phyloP scores from a whole-genome alignment of 2,113 vertebrate species.

The Neotoma lepida region DNA sequence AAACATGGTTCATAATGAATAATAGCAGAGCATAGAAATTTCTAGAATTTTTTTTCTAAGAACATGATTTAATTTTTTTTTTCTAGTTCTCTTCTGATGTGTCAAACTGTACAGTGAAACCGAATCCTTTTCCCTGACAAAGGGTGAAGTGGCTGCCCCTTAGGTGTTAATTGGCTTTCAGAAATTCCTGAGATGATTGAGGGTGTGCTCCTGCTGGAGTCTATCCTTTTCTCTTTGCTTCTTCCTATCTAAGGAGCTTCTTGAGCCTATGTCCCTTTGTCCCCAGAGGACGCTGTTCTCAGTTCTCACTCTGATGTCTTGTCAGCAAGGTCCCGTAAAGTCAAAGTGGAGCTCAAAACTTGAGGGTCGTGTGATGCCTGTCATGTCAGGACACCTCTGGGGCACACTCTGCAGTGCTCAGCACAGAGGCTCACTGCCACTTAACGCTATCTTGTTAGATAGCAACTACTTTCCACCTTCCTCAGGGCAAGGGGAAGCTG shows the following conservation, averaged over 20 bases:
- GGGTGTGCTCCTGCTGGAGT: not conserved
- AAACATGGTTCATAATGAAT: not conserved
- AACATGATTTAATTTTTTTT: not conserved
- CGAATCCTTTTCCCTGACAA: not conserved
- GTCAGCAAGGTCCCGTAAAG: not conserved
- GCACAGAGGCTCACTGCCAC: not conserved
- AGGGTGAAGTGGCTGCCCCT: not conserved
- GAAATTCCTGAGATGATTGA: not conserved
- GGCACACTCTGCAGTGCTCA: not conserved
- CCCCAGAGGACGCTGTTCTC: not conserved
- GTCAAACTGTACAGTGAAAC: not conserved
- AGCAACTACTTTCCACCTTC: not conserved
- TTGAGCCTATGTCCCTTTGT: accelerated
- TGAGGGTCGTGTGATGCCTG: not conserved
- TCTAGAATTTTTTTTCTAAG: not conserved
- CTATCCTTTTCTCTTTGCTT: not conserved
- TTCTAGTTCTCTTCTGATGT: not conserved
- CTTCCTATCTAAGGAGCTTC: too few species aligned
- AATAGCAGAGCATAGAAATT: not conserved
- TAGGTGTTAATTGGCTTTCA: not conserved
- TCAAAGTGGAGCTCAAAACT: not conserved
- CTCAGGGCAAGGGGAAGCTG: not conserved
- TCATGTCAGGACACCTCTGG: not conserved
- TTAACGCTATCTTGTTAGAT: not conserved
- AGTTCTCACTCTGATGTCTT: not conserved